Conservation (phyloP, 2,888 invertebrate genomes). For the Agelastica alni region DNA sequence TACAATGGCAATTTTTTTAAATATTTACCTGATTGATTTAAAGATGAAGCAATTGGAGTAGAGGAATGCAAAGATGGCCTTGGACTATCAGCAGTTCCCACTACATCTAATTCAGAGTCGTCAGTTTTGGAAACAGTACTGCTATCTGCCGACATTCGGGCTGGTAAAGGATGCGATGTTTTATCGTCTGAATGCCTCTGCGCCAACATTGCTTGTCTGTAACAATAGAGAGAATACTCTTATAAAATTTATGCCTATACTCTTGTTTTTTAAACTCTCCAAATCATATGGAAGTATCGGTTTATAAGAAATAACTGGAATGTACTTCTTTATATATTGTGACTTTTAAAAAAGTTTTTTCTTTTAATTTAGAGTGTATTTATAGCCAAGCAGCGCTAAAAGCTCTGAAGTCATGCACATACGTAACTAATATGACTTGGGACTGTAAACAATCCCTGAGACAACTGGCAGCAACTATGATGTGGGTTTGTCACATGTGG, state of each 20-base stretch:
- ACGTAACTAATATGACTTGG: too few species aligned
- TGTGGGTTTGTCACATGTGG: too few species aligned
- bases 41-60: conserved; percentile 47
- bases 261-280: too few species aligned
- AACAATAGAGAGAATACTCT: conserved; percentile 50
- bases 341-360: too few species aligned
- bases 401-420: too few species aligned
- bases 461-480: too few species aligned
- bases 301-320: too few species aligned
- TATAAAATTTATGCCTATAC: conserved; percentile 36
- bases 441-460: too few species aligned
- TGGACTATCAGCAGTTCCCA: conserved; percentile 84
- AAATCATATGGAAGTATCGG: too few species aligned
- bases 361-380: too few species aligned
- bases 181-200: conserved; percentile 63
- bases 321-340: background rate
- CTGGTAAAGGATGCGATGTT: conserved; percentile 57
- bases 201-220: conserved; percentile 75
- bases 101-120: conserved; percentile 88
- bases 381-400: too few species aligned
- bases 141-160: conserved; percentile 57
- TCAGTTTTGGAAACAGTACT: conserved; percentile 68
- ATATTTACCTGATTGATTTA: conserved; percentile 50
- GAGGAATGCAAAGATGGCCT: conserved; percentile 63
- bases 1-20: background rate